Evolutionary conservation across 2,888 invertebrate species (phyloP).

Genomic region (Megastigmus dorsalis): DNA sequence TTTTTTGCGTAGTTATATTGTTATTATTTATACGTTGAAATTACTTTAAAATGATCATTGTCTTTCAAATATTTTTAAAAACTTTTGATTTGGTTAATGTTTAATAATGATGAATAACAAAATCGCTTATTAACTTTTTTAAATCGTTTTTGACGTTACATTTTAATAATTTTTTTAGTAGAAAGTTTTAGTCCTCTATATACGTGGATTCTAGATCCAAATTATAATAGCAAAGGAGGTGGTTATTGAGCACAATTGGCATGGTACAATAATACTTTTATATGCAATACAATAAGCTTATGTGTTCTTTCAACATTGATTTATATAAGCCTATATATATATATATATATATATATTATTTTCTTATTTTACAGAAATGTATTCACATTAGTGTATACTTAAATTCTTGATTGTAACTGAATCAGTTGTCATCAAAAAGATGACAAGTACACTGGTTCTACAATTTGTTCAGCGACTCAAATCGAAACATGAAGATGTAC

Average conservation of each 20-base stretch:
- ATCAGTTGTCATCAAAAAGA: constrained; percentile 61
- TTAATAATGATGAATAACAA: too few species aligned
- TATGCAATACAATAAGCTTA: background rate
- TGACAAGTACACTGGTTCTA: constrained; percentile 81
- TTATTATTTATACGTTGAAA: too few species aligned
- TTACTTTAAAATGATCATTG: too few species aligned
- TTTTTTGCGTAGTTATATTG: too few species aligned
- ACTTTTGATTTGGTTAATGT: background rate
- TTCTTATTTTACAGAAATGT: constrained; percentile 30
- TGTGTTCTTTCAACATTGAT: too few species aligned
- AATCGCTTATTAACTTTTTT: too few species aligned
- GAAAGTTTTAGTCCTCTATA: background rate
- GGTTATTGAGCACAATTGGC: too few species aligned
- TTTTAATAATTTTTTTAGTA: background rate
- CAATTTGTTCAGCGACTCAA: constrained; percentile 91
- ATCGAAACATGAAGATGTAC: constrained; percentile 89
- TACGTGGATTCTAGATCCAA: background rate
- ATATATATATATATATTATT: background rate
- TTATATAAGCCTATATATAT: background rate
- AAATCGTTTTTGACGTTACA: background rate
- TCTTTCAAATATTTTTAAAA: background rate
- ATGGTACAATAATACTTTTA: too few species aligned
- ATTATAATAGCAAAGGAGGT: too few species aligned
- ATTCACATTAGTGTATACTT: background rate
- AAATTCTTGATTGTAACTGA: constrained; percentile 1